phyloP scores from a whole-genome alignment of 1,140 invertebrate species.

The Nautilus pompilius region DNA sequence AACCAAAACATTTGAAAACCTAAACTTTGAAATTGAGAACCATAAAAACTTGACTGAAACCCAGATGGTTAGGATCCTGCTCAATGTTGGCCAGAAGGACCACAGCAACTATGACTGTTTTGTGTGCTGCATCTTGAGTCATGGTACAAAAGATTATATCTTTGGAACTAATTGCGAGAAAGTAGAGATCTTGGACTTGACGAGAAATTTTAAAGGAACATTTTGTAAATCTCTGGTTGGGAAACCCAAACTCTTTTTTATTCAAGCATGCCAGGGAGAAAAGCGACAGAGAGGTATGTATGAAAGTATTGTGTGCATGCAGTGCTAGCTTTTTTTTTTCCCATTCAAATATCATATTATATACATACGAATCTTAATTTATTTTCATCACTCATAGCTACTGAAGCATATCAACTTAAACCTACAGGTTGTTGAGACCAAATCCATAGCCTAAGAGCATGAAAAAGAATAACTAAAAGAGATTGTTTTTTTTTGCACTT shows the following conservation, averaged over 20 bases:
- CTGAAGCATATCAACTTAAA: too few relatives aligned
- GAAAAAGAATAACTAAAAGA: too few relatives aligned
- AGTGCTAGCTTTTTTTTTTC: not conserved
- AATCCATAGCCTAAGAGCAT: too few relatives aligned
- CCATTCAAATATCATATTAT: not conserved
- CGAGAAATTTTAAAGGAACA: constrained; percentile 31
- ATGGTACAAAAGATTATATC: constrained; percentile 31
- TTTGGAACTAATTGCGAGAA: constrained; percentile 26
- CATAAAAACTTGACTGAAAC: not conserved
- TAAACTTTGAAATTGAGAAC: not conserved
- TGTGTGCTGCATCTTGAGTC: constrained; percentile 31
- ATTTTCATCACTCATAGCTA: too few relatives aligned
- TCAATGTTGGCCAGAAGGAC: not conserved
- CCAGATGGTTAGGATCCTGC: not conserved
- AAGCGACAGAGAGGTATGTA: constrained; percentile 2
- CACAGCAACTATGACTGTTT: constrained; percentile 25
- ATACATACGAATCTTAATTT: too few relatives aligned
- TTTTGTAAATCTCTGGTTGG: constrained; percentile 24
- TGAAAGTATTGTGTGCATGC: not conserved
- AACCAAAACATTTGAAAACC: not conserved
- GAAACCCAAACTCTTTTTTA: constrained; percentile 47
- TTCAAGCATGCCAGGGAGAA: constrained; percentile 44
- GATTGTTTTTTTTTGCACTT: too few relatives aligned
- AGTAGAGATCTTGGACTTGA: constrained; percentile 26
- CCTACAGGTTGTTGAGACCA: too few relatives aligned